These are phyloP conservation scores for Cepaea nemoralis DNA, from an alignment of 1,140 invertebrate species.

Conservation along the genomic window DNA sequence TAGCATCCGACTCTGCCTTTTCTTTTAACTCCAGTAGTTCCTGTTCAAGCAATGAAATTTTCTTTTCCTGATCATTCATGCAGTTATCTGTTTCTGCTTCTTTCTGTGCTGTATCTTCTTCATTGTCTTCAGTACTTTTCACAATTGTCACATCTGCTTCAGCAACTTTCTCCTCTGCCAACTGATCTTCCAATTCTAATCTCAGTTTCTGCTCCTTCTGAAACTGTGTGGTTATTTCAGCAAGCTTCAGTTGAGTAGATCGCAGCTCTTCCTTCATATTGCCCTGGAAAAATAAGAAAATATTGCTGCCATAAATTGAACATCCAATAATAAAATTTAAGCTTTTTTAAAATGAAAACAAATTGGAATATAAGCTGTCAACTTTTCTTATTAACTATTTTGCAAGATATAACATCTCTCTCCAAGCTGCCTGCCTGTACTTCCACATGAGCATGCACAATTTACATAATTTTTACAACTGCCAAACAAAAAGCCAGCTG, in stretches of 20 bases:
- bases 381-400: no score
- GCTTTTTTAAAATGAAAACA: no score
- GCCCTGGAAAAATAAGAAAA: constrained; percentile 16
- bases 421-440: no score
- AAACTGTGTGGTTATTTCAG: constrained; percentile 41
- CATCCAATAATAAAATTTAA: no score
- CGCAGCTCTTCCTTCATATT: constrained; percentile 38
- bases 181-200: constrained; percentile 41
- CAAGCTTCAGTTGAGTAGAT: constrained; percentile 36
- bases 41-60: constrained; percentile 28
- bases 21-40: constrained; percentile 14
- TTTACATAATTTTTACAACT: no score
- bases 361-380: no score
- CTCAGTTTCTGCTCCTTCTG: constrained; percentile 37
- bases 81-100: constrained; percentile 23
- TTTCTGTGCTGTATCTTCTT: constrained; percentile 15
- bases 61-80: constrained; percentile 38
- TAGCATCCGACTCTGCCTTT: not conserved
- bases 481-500: no score
- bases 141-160: not conserved
- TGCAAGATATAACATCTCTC: no score
- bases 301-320: no score
- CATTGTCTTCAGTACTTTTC: constrained; percentile 7
- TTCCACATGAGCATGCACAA: no score
- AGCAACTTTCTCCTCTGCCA: constrained; percentile 28